Base-by-base conservation (phyloP, 2,113 vertebrate species). In the Eptatretus burgeri region DNA sequence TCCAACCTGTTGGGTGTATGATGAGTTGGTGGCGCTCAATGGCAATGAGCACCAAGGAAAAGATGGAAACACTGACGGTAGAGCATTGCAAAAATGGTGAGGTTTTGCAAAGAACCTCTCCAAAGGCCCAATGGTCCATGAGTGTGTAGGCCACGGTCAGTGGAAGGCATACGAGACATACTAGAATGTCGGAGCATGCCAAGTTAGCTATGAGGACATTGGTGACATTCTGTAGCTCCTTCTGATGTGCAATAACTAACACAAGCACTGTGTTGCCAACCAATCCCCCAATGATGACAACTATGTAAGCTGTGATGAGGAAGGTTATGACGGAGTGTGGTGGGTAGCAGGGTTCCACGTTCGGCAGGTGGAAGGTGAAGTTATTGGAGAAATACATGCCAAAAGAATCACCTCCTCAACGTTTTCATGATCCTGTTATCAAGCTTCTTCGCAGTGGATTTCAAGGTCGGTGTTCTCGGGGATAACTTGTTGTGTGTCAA, bases 91-190 rank as follows among this genome's bases (percentile, higher is more conserved):
- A 77, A 1, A 83, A 81, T 64, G 79, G 76, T 66, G 82, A 84
- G 68, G 83, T 2, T 64, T 83, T 85, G 72, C 82, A 85, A 80
- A 85, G 82, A 5, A 72, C 74, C 66, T 80, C 76, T 10, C 82
- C 82, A 66, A 85, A 85, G 70, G 82, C 73, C 82, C 82, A 85
- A 68, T 85, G 81, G 71, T 85, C 82, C 82, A 85, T 85, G 51
- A 83, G 69, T 1, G 82, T 85, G 60, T 85, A 85, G 51, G 82
- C 76, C 14, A 85, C 79, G 0, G 82, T 85, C 68, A 85, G 82
- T 2, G 82, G 82, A 69, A 85, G 75, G 74, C 80, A 83, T 74
- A 85, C 78, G 66, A 85, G 71, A 13, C 80, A 76, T 17, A 83
- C 78, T 1, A 85, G 72, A 67, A 85, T 71, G 68, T 85, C 82